Evolutionary conservation across 1,140 invertebrate species (phyloP).

Genomic region (Lepidostoma basale): DNA sequence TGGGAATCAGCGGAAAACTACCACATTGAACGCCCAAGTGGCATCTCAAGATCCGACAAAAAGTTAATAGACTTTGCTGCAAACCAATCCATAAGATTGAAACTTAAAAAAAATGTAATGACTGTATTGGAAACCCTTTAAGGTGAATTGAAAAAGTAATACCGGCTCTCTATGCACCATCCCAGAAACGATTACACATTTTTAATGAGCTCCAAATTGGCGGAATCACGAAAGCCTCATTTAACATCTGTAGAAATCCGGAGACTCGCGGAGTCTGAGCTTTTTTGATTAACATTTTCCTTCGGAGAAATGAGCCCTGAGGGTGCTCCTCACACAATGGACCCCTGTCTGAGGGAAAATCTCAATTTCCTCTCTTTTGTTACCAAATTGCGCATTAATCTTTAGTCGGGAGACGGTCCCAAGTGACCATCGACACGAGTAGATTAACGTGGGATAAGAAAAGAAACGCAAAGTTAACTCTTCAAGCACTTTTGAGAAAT

Average conservation of each 20-base stretch:
- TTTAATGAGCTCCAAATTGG: constrained; percentile 9
- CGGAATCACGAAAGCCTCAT: neutral
- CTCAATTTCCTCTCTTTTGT: constrained; percentile 26
- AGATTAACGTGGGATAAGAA: neutral
- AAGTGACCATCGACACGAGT: constrained; percentile 27
- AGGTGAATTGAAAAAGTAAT: too few relatives aligned
- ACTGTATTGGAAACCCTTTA: too few relatives aligned
- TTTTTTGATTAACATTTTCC: constrained; percentile 36
- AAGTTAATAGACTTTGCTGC: too few relatives aligned
- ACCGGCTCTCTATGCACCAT: too few relatives aligned
- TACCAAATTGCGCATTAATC: constrained; percentile 25
- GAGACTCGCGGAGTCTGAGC: neutral
- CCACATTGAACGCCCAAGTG: too few relatives aligned
- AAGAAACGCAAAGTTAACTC: neutral
- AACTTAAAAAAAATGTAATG: too few relatives aligned
- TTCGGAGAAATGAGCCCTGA: constrained; percentile 22
- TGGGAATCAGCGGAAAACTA: too few relatives aligned
- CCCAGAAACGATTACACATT: constrained; percentile 10
- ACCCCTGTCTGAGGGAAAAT: constrained; percentile 9
- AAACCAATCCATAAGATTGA: too few relatives aligned
- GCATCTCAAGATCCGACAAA: too few relatives aligned
- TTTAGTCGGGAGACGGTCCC: constrained; percentile 2
- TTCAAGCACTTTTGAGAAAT: too few relatives aligned
- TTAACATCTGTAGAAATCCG: neutral
- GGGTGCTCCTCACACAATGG: neutral